Conservation (phyloP, 2,797 vertebrate species). For the Danio tinwini region DNA sequence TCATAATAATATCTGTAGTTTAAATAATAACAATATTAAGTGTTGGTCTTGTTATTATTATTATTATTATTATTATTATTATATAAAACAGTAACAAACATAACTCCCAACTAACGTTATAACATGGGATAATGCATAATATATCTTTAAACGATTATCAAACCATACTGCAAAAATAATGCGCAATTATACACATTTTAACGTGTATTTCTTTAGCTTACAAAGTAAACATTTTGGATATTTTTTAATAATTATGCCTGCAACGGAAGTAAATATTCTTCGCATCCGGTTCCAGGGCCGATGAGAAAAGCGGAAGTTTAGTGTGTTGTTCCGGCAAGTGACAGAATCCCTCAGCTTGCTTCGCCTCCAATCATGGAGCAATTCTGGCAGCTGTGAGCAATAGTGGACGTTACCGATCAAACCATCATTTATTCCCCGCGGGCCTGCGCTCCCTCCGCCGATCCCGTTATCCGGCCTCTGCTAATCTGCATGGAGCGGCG, state of each 20-base stretch:
- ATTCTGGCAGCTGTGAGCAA: conserved; percentile 6
- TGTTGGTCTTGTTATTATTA: too few species aligned
- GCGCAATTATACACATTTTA: too few species aligned
- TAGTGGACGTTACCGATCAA: background rate
- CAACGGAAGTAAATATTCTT: conserved; percentile 53
- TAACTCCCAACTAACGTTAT: too few species aligned
- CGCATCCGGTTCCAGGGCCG: conserved; percentile 65
- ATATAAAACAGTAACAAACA: too few species aligned
- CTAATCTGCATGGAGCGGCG: background rate
- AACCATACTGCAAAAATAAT: too few species aligned
- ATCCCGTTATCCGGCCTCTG: background rate
- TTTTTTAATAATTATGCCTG: background rate
- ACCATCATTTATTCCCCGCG: background rate
- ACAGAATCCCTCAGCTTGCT: conserved; percentile 63
- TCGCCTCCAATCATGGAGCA: conserved; percentile 6
- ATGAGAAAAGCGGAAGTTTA: conserved; percentile 70
- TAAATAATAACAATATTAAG: too few species aligned
- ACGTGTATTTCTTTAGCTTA: background rate
- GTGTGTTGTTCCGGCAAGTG: conserved; percentile 72
- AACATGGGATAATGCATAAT: too few species aligned
- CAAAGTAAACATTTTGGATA: background rate
- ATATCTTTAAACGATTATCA: too few species aligned
- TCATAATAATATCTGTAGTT: too few species aligned
- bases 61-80: too few species aligned
- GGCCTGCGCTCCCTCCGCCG: background rate